Percentiles rank a stretch among this genome's conserved stretches.
Conservation (phyloP, 30 jellyfish, hydroid and myxozoan genomes). For the Hydractinia symbiolongicarpus region DNA sequence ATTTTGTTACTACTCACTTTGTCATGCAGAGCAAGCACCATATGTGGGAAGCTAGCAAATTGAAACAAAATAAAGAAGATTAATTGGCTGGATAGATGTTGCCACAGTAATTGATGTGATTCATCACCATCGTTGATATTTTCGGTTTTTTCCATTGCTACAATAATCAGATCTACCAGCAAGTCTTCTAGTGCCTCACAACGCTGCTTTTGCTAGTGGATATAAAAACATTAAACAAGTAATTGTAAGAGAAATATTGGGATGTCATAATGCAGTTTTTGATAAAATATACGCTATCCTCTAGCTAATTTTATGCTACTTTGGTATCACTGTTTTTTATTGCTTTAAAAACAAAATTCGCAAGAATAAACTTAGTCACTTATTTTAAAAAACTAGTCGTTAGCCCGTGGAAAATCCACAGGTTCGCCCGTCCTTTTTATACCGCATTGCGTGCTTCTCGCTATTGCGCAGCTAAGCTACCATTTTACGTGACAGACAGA, state of each 20-base stretch:
- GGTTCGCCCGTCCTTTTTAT: no score
- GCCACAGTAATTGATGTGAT: conserved; percentile 89
- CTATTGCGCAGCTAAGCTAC: no score
- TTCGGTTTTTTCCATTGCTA: conserved; percentile 94
- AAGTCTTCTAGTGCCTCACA: conserved; percentile 94
- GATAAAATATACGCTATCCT: no score
- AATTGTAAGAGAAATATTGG: neutral
- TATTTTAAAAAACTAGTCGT: no score
- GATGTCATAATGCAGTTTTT: no score
- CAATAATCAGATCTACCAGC: conserved; percentile 76
- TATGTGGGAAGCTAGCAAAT: conserved; percentile 95
- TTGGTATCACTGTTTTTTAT: no score
- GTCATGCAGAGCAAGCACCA: conserved; percentile 80
- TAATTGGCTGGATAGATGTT: conserved; percentile 96
- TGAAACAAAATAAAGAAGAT: conserved; percentile 86
- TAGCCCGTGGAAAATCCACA: no score
- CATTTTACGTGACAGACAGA: no score
- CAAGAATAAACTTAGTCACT: no score
- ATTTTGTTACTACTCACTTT: conserved; percentile 35
- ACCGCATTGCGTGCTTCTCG: no score
- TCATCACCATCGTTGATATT: conserved; percentile 61
- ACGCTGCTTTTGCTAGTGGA: conserved; percentile 69
- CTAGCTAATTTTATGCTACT: no score
- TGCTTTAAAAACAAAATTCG: no score
- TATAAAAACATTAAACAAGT: neutral